Percentiles rank a stretch among this genome's conserved stretches.
phyloP scores from a whole-genome alignment of 1,140 invertebrate genomes.

The Dendroctonus valens region DNA sequence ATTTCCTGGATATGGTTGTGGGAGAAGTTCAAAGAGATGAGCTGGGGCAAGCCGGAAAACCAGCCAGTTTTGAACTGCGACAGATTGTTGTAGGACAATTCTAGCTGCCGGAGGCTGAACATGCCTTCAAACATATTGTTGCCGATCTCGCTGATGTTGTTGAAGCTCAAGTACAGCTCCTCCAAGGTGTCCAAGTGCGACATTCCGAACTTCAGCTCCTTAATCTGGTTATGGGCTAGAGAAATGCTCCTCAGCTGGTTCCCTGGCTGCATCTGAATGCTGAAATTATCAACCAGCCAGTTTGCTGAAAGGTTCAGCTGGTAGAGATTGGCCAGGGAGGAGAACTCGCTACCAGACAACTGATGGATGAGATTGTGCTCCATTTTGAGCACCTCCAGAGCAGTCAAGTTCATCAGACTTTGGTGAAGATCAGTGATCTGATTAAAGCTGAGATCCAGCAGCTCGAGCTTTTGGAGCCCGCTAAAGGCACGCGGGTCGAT shows the following conservation, averaged over 20 bases:
- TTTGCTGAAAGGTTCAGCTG: constrained; percentile 42
- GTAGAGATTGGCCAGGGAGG: constrained; percentile 36
- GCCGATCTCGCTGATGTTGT: constrained; percentile 36
- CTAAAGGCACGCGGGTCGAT: constrained; percentile 61
- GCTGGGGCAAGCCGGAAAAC: constrained; percentile 41
- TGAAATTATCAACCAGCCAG: constrained; percentile 31
- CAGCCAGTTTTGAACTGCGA: constrained; percentile 36
- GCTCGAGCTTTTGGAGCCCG: constrained; percentile 54
- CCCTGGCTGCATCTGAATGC: constrained; percentile 32
- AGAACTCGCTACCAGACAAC: constrained; percentile 38
- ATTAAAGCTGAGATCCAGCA: constrained; percentile 51
- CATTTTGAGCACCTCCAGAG: constrained; percentile 55
- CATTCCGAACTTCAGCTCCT: constrained; percentile 49
- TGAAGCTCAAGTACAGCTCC: constrained; percentile 39
- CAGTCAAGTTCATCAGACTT: constrained; percentile 54
- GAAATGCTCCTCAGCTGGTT: constrained; percentile 37
- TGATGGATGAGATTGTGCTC: constrained; percentile 39
- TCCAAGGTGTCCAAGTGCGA: constrained; percentile 40
- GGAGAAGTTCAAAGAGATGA: constrained; percentile 41
- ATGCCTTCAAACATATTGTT: constrained; percentile 30
- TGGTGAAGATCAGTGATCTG: constrained; percentile 55
- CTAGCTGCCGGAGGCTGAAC: constrained; percentile 33
- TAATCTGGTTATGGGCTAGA: constrained; percentile 50
- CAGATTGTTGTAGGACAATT: constrained; percentile 40
- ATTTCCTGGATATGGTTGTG: constrained; percentile 40